These are phyloP conservation scores for Gymnogyps californianus DNA, from an alignment of 2,113 vertebrate genomes.

Conservation along the genomic window DNA sequence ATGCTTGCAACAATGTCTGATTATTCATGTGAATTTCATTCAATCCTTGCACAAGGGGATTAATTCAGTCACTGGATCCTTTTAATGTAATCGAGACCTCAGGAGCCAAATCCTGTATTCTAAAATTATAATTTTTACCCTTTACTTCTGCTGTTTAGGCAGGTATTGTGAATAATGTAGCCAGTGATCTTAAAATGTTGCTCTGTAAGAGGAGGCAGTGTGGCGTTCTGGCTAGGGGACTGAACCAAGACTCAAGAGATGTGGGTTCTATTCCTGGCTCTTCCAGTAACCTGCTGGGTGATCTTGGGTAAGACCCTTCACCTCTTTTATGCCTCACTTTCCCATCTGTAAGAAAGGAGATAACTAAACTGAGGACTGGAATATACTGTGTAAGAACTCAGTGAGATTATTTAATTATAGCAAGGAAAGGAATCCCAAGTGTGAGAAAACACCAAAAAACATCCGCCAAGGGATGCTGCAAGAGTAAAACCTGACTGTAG, in stretches of 20 bases:
- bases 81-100: constrained; percentile 39
- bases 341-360: constrained; percentile 19
- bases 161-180: constrained; percentile 62
- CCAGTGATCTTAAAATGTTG: constrained; percentile 53
- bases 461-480: background rate
- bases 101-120: constrained; percentile 40
- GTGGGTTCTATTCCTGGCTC: constrained; percentile 34
- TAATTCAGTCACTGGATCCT: constrained; percentile 47
- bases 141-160: constrained; percentile 65
- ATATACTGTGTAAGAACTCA: background rate
- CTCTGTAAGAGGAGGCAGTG: constrained; percentile 57
- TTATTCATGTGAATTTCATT: background rate
- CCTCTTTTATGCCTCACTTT: constrained; percentile 43
- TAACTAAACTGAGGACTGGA: constrained; percentile 8
- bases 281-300: constrained; percentile 58
- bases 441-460: background rate
- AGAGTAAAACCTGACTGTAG: background rate
- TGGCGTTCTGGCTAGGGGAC: constrained; percentile 53
- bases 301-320: constrained; percentile 39
- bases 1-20: background rate
- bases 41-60: background rate
- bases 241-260: constrained; percentile 52
- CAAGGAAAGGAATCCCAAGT: background rate
- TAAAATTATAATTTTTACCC: constrained; percentile 55
- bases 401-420: background rate